Evolutionary conservation across 1,140 invertebrate genomes (phyloP).

Genomic region (Choristoneura fumiferana): DNA sequence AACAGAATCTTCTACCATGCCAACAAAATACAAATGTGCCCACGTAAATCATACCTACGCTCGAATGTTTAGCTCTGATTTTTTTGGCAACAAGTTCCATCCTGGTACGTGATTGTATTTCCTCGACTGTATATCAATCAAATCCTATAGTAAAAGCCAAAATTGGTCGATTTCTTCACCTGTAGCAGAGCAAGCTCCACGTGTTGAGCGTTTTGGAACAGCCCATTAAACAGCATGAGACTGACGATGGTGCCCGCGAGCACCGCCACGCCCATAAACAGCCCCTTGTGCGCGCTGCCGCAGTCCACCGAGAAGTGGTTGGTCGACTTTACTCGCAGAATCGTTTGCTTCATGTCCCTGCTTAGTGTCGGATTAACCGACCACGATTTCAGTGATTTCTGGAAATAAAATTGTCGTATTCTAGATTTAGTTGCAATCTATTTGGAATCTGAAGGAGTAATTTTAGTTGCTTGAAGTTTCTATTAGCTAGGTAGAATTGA

Average conservation of each 20-base stretch:
- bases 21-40: too few relatives aligned
- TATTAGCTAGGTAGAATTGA: too few relatives aligned
- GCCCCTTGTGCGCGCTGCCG: slow-evolving; percentile 84
- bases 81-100: too few relatives aligned
- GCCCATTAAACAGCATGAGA: slow-evolving; percentile 86
- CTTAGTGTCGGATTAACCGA: slow-evolving; percentile 10
- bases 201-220: slow-evolving; percentile 82
- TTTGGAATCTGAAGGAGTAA: too few relatives aligned
- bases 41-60: too few relatives aligned
- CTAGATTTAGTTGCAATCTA: too few relatives aligned
- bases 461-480: too few relatives aligned
- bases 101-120: too few relatives aligned
- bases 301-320: slow-evolving; percentile 87
- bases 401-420: slow-evolving; percentile 18
- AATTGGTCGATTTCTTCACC: too few relatives aligned
- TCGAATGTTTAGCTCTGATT: too few relatives aligned
- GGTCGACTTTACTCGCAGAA: slow-evolving; percentile 47
- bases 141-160: not conserved
- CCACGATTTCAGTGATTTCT: slow-evolving; percentile 41
- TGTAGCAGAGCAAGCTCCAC: slow-evolving; percentile 80
- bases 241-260: slow-evolving; percentile 85
- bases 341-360: slow-evolving; percentile 49
- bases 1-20: too few relatives aligned
- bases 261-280: slow-evolving; percentile 84
- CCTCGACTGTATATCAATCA: not conserved